These are phyloP conservation scores for Argyrosomus regius DNA, from an alignment of 2,797 vertebrate genomes.

Conservation along the genomic window DNA sequence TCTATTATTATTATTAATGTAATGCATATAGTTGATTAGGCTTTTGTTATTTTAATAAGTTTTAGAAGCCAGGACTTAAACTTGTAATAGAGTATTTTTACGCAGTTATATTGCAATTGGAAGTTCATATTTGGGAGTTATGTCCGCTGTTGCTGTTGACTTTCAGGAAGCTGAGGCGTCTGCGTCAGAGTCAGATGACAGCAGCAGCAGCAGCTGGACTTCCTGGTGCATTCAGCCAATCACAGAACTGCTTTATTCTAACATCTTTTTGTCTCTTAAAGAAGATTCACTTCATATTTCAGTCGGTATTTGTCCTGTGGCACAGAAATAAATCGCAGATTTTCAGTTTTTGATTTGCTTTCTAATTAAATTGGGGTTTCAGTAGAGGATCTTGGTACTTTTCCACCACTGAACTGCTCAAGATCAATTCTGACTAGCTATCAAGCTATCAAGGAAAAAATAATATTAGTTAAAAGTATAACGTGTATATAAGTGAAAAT, in stretches of 20 bases:
- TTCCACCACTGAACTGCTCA: not conserved
- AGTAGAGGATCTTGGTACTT: not conserved
- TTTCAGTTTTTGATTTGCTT: too few relatives aligned
- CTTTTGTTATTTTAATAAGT: not conserved
- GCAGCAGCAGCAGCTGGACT: constrained; percentile 47
- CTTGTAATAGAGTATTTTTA: not conserved
- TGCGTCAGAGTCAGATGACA: constrained; percentile 78
- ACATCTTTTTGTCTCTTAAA: constrained; percentile 15
- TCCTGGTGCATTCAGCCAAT: constrained; percentile 81
- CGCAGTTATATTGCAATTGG: not conserved
- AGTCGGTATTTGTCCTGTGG: not conserved
- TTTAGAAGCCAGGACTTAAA: not conserved
- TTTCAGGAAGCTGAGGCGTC: constrained; percentile 43
- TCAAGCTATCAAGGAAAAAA: too few relatives aligned
- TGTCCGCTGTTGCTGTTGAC: constrained; percentile 64
- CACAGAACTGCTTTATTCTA: constrained; percentile 23
- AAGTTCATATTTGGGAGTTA: constrained; percentile 79
- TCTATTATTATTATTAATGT: too few relatives aligned
- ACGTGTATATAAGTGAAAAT: too few relatives aligned
- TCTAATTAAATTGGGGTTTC: not conserved
- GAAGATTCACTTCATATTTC: not conserved
- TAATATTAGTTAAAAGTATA: too few relatives aligned
- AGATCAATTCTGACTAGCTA: too few relatives aligned
- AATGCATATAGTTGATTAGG: too few relatives aligned
- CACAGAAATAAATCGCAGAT: not conserved